Evolutionary conservation across 2,888 invertebrate genomes (phyloP).

Genomic region (Boloria euphrosyne): DNA sequence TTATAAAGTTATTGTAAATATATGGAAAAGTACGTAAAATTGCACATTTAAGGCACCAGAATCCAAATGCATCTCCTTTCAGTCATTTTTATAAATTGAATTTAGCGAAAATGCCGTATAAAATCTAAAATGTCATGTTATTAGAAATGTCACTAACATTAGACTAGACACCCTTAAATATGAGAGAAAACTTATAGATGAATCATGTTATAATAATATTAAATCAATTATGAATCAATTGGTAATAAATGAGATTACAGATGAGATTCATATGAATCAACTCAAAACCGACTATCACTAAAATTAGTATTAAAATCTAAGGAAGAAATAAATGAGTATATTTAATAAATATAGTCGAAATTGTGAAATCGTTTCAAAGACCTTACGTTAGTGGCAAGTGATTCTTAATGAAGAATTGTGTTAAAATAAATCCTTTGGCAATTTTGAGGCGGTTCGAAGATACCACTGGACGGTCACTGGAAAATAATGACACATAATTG

Average conservation of each 20-base stretch:
- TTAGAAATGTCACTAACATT: conserved; percentile 22
- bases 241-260: conserved; percentile 12
- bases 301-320: conserved; percentile 24
- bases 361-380: conserved; percentile 4
- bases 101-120: conserved; percentile 18
- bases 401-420: conserved; percentile 50
- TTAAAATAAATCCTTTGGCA: conserved; percentile 63
- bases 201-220: conserved; percentile 9
- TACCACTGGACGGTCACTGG: conserved; percentile 57
- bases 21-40: conserved; percentile 42
- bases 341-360: conserved; percentile 27
- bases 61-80: conserved; percentile 47
- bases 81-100: conserved; percentile 19
- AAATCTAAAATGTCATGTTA: conserved; percentile 19
- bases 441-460: conserved; percentile 46
- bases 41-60: conserved; percentile 54
- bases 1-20: conserved; percentile 41
- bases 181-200: neutral
- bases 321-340: conserved; percentile 29
- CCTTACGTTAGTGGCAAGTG: conserved; percentile 39
- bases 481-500: conserved; percentile 43
- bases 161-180: conserved; percentile 35
- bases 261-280: conserved; percentile 21
- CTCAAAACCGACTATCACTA: conserved; percentile 23
- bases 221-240: conserved; percentile 16